phyloP scores from a whole-genome alignment of 2,888 invertebrate genomes.

The Arctia plantaginis region DNA sequence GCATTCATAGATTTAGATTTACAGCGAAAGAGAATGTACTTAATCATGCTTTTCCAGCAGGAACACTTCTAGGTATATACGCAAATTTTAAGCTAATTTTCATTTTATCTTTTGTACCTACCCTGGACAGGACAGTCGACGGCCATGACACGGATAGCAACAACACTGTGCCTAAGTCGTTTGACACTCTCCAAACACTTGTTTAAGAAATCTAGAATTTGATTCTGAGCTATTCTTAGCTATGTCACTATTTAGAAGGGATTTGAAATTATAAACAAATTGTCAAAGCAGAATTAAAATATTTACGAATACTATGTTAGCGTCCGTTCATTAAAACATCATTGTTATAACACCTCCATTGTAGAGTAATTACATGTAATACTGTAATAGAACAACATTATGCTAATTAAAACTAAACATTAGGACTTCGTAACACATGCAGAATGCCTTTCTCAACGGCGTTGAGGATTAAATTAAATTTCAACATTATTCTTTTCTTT shows the following conservation, averaged over 20 bases:
- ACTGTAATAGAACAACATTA: slow-evolving; percentile 36
- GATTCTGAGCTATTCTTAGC: slow-evolving; percentile 15
- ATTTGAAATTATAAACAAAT: not conserved
- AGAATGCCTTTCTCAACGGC: slow-evolving; percentile 50
- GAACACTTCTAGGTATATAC: slow-evolving; percentile 19
- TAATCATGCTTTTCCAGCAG: slow-evolving; percentile 10
- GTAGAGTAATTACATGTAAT: slow-evolving; percentile 36
- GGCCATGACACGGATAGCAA: slow-evolving; percentile 41
- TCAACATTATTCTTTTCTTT: slow-evolving; percentile 47
- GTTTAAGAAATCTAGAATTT: slow-evolving; percentile 7
- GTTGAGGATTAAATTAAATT: slow-evolving; percentile 53
- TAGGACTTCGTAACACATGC: slow-evolving; percentile 44
- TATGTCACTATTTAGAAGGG: slow-evolving; percentile 34
- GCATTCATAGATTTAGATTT: slow-evolving; percentile 25
- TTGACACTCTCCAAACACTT: slow-evolving; percentile 20
- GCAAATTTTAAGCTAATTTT: slow-evolving; percentile 33
- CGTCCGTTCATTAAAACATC: slow-evolving; percentile 34
- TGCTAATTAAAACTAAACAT: slow-evolving; percentile 45
- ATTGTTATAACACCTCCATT: slow-evolving; percentile 34
- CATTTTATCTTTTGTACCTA: slow-evolving; percentile 24
- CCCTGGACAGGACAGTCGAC: slow-evolving; percentile 36
- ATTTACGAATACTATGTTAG: slow-evolving; percentile 26
- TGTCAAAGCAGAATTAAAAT: slow-evolving; percentile 20
- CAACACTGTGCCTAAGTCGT: slow-evolving; percentile 21
- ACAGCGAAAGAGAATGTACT: slow-evolving; percentile 16